Base-by-base conservation (phyloP, 2,888 invertebrate genomes). In the Yponomeuta cagnagella region DNA sequence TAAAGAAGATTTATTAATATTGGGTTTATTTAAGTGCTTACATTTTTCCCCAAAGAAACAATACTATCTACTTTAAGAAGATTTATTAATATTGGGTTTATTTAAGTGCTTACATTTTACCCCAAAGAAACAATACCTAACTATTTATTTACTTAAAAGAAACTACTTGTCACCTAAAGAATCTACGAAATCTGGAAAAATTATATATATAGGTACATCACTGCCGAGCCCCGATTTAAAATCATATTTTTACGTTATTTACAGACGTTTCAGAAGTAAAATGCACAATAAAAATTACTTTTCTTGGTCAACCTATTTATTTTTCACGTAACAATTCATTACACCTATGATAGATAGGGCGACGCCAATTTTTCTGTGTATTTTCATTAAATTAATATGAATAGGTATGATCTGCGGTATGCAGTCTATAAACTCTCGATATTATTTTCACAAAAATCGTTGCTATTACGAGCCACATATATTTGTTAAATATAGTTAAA, bases 401-500 rank as follows among this genome's bases (percentile, higher is more conserved):
- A 43, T 63, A 15, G 64, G 72, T 77, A 77, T 75, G 72, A 76
- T 77, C 77, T 77, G 76, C 74, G 76, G 76, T 74, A 75, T 76
- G 76, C 76, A 78, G 79, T 79, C 75, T 72, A 73, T 76, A 77
- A 79, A 82, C 82, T 78, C 80, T 77, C 78, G 85, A 84, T 86
- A 85, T 80, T 81, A 73, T 82, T 86, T 86, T 82, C 82, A 84
- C 79, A 78, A 80, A 79, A 76, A 58, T 15, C 15, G 79, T 82
- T 83, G 83, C 82, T 81, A 76, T 71, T 76, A 74, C 76, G 69
- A 80, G 83, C 84, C 78, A 83, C 52, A 58, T 58, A 58, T 15
- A 58, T 58, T 85, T 82, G 82, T 87, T 88, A 86, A 33, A 33
- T 86, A 86, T 83, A 88, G 84, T 84, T 84, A 83, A 83, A 87